Conservation (phyloP, 2,113 vertebrate genomes). For the Oryzias javanicus region DNA sequence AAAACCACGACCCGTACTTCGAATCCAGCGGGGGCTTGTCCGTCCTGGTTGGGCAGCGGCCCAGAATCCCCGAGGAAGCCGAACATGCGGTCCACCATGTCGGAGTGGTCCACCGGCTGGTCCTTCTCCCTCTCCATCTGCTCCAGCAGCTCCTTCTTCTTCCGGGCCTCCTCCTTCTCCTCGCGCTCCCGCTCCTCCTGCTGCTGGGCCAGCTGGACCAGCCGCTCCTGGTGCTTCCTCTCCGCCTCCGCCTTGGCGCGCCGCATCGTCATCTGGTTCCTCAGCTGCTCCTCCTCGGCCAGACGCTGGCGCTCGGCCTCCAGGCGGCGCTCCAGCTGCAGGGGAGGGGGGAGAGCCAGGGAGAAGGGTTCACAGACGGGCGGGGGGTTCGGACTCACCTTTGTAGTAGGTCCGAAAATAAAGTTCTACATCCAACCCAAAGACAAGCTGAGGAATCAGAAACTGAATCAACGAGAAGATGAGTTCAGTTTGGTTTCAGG, state of each 20-base stretch:
- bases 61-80: conserved; percentile 89
- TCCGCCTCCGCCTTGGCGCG: conserved; percentile 93
- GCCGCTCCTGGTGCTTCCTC: conserved; percentile 90
- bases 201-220: conserved; percentile 86
- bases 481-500: no score
- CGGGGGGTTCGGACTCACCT: not conserved
- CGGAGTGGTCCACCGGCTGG: conserved; percentile 91
- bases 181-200: conserved; percentile 87
- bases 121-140: conserved; percentile 92
- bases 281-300: conserved; percentile 88
- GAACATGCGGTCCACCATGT: conserved; percentile 99
- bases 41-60: conserved; percentile 89
- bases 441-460: no score
- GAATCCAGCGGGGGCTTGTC: conserved; percentile 89
- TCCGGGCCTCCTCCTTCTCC: conserved; percentile 85
- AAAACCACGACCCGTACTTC: conserved; percentile 76
- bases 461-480: no score
- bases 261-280: conserved; percentile 94
- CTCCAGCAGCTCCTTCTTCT: conserved; percentile 92
- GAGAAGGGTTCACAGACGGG: conserved; percentile 20
- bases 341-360: conserved; percentile 7
- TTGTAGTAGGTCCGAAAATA: not conserved
- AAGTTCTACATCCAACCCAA: not conserved
- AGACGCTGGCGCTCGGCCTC: conserved; percentile 89
- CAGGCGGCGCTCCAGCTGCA: conserved; percentile 83